Base-by-base conservation (phyloP, 2,888 invertebrate species). In the Selenia dentaria region DNA sequence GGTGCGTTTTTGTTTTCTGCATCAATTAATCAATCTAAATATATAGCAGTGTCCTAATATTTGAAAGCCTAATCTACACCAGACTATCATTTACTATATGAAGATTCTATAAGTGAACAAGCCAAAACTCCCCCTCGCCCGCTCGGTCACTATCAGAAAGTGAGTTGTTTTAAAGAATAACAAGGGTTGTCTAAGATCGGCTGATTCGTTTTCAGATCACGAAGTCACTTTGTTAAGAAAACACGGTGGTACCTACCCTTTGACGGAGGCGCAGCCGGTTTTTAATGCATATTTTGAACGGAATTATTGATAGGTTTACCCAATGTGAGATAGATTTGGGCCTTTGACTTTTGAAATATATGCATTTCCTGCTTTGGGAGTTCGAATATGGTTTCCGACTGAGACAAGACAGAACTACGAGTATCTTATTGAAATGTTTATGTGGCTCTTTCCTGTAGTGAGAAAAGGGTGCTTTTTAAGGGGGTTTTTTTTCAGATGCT, bases 161-260 rank as follows among this genome's bases (percentile, higher is more conserved):
- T 76, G 77, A 88, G 80, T 74, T 79, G 83, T 86, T 80, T 77
- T 76, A 70, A 83, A 83, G 74, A 77, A 86, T 85, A 88, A 87
- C 85, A 88, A 79, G 87, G 87, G 87, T 75, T 71, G 67, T 50
- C 59, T 64, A 53, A 61, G 68, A 80, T 79, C 75, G 68, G 61
- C 76, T 85, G 79, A 85, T 90, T 82, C 73, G 67, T 56, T 66
- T 70, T 61, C 89, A 57, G 70, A 72, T 80, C 89, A 90, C 89
- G 89, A 74, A 68, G 79, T 71, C 85, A 87, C 85, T 88, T 88
- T 85, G 87, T 84, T 87, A 88, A 78, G 76, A 87, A 87, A 90
- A 88, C 87, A 88, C 61, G 57, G 60, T 64, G 62, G 69, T n/a
- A n/a, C 83, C 86, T 88, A 62, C 70, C 83, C 87, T 88, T 89